These are phyloP conservation scores for Julus scanicus DNA, from an alignment of 2,888 invertebrate genomes.

Conservation along the genomic window DNA sequence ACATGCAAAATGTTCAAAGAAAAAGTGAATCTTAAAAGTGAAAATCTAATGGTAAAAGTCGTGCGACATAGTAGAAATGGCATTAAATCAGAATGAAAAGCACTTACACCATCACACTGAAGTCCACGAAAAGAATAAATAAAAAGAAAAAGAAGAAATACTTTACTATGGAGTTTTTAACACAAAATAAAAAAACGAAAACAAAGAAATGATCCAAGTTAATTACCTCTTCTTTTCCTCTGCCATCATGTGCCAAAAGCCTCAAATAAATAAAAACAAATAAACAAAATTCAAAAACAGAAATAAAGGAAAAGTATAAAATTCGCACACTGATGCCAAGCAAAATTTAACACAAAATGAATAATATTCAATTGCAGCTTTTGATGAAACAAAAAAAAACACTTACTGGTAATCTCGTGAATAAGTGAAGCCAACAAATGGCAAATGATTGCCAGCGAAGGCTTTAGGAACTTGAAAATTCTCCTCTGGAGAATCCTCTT, in stretches of 20 bases:
- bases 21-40: background rate
- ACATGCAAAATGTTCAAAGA: background rate
- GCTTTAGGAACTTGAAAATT: slow-evolving; percentile 96
- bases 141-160: slow-evolving; percentile 52
- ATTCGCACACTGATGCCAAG: background rate
- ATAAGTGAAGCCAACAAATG: slow-evolving; percentile 98
- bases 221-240: slow-evolving; percentile 52
- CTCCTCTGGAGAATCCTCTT: slow-evolving; percentile 91
- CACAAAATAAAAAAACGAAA: background rate
- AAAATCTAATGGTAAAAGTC: background rate
- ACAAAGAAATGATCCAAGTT: slow-evolving; percentile 31
- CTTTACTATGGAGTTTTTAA: slow-evolving; percentile 11
- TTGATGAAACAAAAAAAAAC: slow-evolving; percentile 14
- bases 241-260: slow-evolving; percentile 47
- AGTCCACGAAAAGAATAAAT: background rate
- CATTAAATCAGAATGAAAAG: slow-evolving; percentile 41
- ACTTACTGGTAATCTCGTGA: slow-evolving; percentile 84
- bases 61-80: background rate
- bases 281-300: background rate
- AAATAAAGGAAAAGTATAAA: slow-evolving; percentile 38
- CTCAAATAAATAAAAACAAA: slow-evolving; percentile 52
- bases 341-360: background rate
- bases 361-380: background rate
- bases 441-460: slow-evolving; percentile 97
- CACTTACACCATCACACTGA: slow-evolving; percentile 56